Conservation (phyloP, 1,140 invertebrate genomes). For the Chelonus insularis region DNA sequence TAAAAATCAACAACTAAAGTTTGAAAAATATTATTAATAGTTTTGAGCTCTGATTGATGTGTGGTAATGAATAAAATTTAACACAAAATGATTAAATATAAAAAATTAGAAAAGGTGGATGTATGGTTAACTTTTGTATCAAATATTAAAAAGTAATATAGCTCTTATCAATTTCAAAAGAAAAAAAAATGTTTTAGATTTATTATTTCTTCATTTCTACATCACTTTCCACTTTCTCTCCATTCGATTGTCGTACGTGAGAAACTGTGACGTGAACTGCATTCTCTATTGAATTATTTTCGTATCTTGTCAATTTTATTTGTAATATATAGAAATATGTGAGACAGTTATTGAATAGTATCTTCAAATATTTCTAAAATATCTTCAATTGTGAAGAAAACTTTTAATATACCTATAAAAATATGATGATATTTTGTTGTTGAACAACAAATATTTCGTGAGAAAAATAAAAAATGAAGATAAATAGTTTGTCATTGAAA, state of each 20-base stretch:
- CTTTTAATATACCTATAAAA: too few relatives aligned
- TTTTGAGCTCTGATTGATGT: too few relatives aligned
- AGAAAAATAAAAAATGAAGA: not conserved
- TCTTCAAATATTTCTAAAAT: not conserved
- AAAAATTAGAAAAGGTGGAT: slow-evolving; percentile 6
- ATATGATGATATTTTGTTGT: too few relatives aligned
- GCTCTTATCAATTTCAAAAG: too few relatives aligned
- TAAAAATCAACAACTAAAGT: too few relatives aligned
- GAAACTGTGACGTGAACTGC: slow-evolving; percentile 9
- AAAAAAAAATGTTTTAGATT: not conserved
- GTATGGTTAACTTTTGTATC: too few relatives aligned
- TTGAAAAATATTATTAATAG: too few relatives aligned
- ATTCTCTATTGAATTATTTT: slow-evolving; percentile 13
- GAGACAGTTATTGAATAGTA: not conserved
- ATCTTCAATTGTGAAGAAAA: too few relatives aligned
- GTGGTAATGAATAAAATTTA: too few relatives aligned
- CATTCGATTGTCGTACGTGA: slow-evolving; percentile 2
- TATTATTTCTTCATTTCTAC: not conserved
- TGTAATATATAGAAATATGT: not conserved
- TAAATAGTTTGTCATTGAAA: too few relatives aligned
- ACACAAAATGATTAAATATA: not conserved
- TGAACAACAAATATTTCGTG: not conserved
- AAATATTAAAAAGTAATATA: too few relatives aligned
- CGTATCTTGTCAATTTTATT: not conserved
- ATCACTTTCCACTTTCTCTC: slow-evolving; percentile 1